Conservation (phyloP, 2,797 vertebrate genomes). For the Carduelis carduelis region DNA sequence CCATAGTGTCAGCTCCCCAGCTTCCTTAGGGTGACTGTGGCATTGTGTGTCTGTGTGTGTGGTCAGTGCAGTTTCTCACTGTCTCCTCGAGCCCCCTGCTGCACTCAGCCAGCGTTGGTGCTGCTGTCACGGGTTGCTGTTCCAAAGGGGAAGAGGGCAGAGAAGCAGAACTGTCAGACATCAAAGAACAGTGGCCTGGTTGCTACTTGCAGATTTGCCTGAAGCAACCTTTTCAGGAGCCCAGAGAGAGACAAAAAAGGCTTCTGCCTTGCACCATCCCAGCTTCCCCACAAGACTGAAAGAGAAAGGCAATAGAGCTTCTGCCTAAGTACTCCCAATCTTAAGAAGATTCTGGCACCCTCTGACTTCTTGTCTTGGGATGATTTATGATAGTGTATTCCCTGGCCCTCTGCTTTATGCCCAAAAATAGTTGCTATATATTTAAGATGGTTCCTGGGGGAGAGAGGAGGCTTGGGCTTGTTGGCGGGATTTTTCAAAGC, state of each 20-base stretch:
- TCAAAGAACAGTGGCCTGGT: accelerated
- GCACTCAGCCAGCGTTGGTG: neutral
- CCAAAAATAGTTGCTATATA: neutral
- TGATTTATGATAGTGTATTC: neutral
- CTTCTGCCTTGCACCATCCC: neutral
- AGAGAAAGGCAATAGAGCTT: neutral
- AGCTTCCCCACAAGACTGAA: neutral
- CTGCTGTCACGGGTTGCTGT: neutral
- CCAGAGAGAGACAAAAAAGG: neutral
- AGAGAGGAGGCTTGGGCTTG: neutral
- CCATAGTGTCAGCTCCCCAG: neutral
- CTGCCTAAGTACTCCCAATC: neutral
- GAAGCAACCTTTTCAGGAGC: neutral
- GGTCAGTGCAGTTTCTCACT: neutral
- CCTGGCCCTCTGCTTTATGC: neutral
- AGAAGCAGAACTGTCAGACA: neutral
- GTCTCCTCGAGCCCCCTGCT: neutral
- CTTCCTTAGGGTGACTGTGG: neutral
- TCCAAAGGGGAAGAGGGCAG: neutral
- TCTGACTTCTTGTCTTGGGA: neutral
- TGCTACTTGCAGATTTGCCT: neutral
- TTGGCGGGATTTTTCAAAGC: neutral
- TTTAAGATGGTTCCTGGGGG: neutral
- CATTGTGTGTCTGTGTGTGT: neutral
- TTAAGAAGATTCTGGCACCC: neutral